phyloP scores from a whole-genome alignment of 2,888 invertebrate species.

The Drosophila formosana region DNA sequence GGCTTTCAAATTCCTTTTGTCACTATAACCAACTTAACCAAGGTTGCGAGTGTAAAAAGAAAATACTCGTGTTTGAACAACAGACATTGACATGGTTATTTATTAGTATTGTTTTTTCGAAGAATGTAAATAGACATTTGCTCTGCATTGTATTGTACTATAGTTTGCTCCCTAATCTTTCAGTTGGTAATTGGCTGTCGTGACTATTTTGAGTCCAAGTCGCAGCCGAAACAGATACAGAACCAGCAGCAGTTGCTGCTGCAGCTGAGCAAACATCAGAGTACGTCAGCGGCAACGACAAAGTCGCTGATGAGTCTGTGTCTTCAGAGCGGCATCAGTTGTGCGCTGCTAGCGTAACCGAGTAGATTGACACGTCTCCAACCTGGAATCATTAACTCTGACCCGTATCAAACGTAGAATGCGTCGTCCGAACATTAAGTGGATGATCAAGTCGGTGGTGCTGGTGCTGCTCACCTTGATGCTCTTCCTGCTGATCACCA shows the following conservation, averaged over 20 bases:
- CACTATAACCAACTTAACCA: too few species aligned
- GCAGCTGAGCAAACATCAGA: slow-evolving; percentile 53
- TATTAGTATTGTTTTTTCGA: not conserved
- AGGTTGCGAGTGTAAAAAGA: not conserved
- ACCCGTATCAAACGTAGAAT: slow-evolving; percentile 51
- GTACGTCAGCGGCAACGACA: slow-evolving; percentile 1
- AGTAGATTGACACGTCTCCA: slow-evolving; percentile 57
- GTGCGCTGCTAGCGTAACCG: slow-evolving; percentile 30
- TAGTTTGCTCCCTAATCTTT: slow-evolving; percentile 34
- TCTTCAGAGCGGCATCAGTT: slow-evolving; percentile 28
- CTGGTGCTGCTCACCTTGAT: slow-evolving; percentile 74
- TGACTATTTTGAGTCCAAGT: slow-evolving; percentile 8
- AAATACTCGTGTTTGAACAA: not conserved
- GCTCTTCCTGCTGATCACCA: slow-evolving; percentile 80
- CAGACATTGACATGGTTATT: slow-evolving; percentile 4
- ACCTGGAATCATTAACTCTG: not conserved
- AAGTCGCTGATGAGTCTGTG: slow-evolving; percentile 27
- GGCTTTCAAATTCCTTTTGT: not conserved
- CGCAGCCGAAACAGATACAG: not conserved
- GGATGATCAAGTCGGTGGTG: slow-evolving; percentile 78
- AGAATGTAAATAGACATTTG: not conserved
- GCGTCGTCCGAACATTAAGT: slow-evolving; percentile 83
- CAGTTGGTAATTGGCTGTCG: slow-evolving; percentile 38
- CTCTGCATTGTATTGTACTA: slow-evolving; percentile 17
- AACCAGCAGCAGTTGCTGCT: not conserved